Evolutionary conservation across 1,140 invertebrate species (phyloP), one percentile per base, ranked within the genome.

Genomic region (Sycophila sp.): DNA sequence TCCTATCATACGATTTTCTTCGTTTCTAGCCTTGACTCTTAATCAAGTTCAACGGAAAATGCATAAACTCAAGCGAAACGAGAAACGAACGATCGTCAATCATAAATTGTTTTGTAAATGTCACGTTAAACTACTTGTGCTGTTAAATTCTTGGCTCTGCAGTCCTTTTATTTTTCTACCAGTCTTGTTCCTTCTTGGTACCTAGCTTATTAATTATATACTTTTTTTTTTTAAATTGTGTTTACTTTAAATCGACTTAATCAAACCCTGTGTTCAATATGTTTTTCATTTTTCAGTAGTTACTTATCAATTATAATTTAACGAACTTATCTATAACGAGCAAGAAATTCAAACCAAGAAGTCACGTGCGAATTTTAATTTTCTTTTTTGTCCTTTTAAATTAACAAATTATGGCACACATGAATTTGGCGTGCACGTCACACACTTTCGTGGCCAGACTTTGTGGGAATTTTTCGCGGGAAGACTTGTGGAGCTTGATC

Each of bases 111-210:
- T n/a, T n/a, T n/a, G n/a, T n/a, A n/a, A n/a, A n/a, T n/a, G n/a
- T n/a, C n/a, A n/a, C n/a, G n/a, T n/a, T n/a, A 62, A 62, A 69
- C 63, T 77, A 71, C 13, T 72, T 72, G 36, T 66, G 24, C 69
- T 69, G 40, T 65, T 71, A 42, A 70, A 75, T 17, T 45, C 69
- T 73, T 78, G 78, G 62, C 68, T 80, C 69, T 76, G 75, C 67
- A 77, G 71, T 73, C 73, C 66, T 69, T n/a, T 71, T 74, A 56
- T 76, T 77, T 77, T 47, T 78, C 77, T 81, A 80, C 77, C 81
- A 83, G 81, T 83, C 81, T 83, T 83, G 77, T 78, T 81, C 71
- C 69, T 77, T 81, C 77, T 80, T 78, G 76, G 51, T 79, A 77
- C 69, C 71, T 82, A 81, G 72, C n/a, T n/a, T n/a, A n/a, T n/a